Evolutionary conservation across 2,888 invertebrate genomes (phyloP), one percentile per base, ranked within the genome.

Genomic region (Malthinus seriepunctatus): DNA sequence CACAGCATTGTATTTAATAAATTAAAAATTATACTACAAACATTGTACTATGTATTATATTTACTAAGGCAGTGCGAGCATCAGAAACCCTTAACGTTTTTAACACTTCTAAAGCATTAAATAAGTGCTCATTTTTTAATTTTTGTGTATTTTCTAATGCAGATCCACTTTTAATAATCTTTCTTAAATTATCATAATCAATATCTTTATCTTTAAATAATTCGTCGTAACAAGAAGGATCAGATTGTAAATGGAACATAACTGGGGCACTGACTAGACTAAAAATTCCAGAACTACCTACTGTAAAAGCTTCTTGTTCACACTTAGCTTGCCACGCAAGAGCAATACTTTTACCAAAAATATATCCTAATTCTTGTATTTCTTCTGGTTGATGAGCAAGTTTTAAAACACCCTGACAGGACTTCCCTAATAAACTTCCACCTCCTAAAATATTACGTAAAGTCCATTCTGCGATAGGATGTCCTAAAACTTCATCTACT

Each of bases 311-410:
- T 71, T 91, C 90, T 12, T 90, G 80, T 74, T 93, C 93, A 46
- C 84, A 71, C 67, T 82, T 83, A 9, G 85, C 85, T 80, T 96
- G 95, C 90, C 94, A 93, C 0, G 95, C 94, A 14, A 94, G 80
- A 0, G 94, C 94, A 51, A 95, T 81, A 80, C 95, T 93, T 73
- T 92, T 91, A 7, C 95, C 96, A 82, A 96, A 95, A 14, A 89
- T 83, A 76, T 91, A 93, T 0, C 93, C 96, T 76, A 89, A 83
- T 38, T 88, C 84, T 76, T 95, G 94, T 63, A 91, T 77, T 12
- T 86, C 83, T n/a, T 86, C 81, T 9, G 84, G 82, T 73, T 93
- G 94, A 1, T 91, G 90, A 3, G 94, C 95, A 58, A 97, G 81
- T 76, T 90, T 89, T 51, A 96, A 79, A 0, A 95, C 87, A 1